Conservation (phyloP, 2,888 invertebrate genomes). For the Tachina fera region DNA sequence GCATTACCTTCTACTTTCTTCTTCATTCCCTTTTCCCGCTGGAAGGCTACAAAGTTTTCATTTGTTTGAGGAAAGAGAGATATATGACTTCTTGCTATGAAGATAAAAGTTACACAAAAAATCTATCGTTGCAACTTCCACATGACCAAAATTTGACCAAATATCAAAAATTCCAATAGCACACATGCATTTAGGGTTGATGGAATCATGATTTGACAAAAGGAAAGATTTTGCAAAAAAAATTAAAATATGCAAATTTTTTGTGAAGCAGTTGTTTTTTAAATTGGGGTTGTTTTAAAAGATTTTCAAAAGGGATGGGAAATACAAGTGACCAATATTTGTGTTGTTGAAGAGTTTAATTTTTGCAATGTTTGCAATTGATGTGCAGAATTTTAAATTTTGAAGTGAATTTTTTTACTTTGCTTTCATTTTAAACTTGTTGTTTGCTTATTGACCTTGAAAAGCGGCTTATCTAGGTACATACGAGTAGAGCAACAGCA, state of each 20-base stretch:
- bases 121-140: conserved; percentile 37
- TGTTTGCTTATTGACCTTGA: conserved; percentile 82
- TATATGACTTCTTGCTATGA: not conserved
- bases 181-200: not conserved
- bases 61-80: conserved; percentile 21
- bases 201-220: conserved; percentile 12
- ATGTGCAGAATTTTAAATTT: conserved; percentile 66
- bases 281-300: conserved; percentile 36
- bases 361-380: conserved; percentile 57
- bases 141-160: conserved; percentile 58
- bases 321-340: conserved; percentile 65
- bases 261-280: conserved; percentile 1
- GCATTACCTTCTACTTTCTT: no score
- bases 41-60: conserved; percentile 16
- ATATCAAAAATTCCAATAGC: conserved; percentile 52
- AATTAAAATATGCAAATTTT: conserved; percentile 61
- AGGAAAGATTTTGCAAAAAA: not conserved
- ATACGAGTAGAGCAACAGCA: not conserved
- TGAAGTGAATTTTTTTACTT: conserved; percentile 77
- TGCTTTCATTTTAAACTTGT: conserved; percentile 66
- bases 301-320: not conserved
- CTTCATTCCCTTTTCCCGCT: not conserved
- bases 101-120: conserved; percentile 11
- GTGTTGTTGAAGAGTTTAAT: conserved; percentile 9
- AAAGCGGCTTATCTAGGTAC: conserved; percentile 77